Base-by-base conservation (phyloP, 1,140 invertebrate genomes). In the Temnothorax curvispinosus region DNA sequence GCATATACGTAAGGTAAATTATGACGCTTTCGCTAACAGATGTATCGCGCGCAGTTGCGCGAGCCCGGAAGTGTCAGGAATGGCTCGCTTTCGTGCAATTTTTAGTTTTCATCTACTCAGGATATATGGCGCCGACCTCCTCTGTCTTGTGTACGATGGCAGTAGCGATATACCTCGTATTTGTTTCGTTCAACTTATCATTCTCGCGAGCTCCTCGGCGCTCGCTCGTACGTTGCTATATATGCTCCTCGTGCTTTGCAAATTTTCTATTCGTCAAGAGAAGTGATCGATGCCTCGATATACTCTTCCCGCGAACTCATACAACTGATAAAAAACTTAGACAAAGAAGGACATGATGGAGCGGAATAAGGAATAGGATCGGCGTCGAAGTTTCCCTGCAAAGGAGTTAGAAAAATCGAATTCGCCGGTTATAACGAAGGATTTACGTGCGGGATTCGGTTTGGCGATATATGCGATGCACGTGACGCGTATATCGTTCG, bases 151-250 rank as follows among this genome's bases (percentile, higher is more conserved):
- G 58, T 58, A 18, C 47, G 32, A 54, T 44, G 21, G 47, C 64
- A 11, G 56, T 38, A 60, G 50, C 72, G 64, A 67, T 75, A 85
- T 58, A 72, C 41, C 13, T 50, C 87, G 82, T 87, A 82, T 90
- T 90, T 89, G 89, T 90, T 90, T 89, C 76, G 81, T 81, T 65
- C 75, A 85, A 87, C 75, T 85, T 77, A 54, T 78, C 62, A 82
- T 56, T 27, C 41, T 52, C 74, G 64, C 15, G 56, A 21, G 54
- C 18, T 62, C 58, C 35, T 35, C 44, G n/a, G 15, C 27, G 21
- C 44, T 44, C 15, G 21, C 56, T 54, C 72, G 50, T 54, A 27
- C 27, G 27, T 27, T 27, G 27, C 27, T 27, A 1, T 27, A 1
- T 27, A 54, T n/a, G 38, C 15, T n/a, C n/a, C 54, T 47, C 69